Evolutionary conservation across 2,113 vertebrate species (phyloP), one percentile per base, ranked within the genome.

Genomic region (Daphoenositta chrysoptera): DNA sequence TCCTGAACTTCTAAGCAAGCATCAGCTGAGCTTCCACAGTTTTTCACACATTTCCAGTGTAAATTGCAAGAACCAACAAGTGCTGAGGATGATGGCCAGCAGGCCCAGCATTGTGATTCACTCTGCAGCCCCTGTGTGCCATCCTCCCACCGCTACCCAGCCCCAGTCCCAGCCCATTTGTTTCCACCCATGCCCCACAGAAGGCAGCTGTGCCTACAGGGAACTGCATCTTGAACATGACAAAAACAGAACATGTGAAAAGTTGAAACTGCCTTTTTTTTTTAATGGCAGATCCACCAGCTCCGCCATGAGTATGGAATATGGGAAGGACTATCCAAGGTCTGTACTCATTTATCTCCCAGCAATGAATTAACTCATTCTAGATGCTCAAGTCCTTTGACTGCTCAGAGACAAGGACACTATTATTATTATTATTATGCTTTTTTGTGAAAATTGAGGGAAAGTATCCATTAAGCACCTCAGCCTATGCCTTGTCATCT

Each of bases 401-500:
- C 91, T 90, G 88, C 87, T 93, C 86, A 88, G 83, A 93, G 69
- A 90, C 44, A 90, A 95, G 86, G 64, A 73, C 8, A 20, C 87
- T 82, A 89, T 92, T 90, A 96, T 94, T 91, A 95, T 57, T 89
- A 95, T 72, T 89, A 97, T 88, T 66, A 95, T 35, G 80, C 89
- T 90, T 96, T 96, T 85, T 89, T 94, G 90, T 96, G 96, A 97
- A 96, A 97, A 97, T 96, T 86, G 97, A 96, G 75, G 93, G 56
- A 94, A 96, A 97, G 95, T 94, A 94, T 76, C 97, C 96, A 96
- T 97, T 97, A 97, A 95, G 95, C 89, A 96, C 87, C 93, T 92
- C 78, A 96, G 93, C 50, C 95, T 90, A 61, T 85, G 75, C 93
- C 90, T 92, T 91, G 93, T 60, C 75, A 89, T 73, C 65, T 88